Evolutionary conservation across 2,888 invertebrate genomes (phyloP).

Genomic region (Epinotia ramella): DNA sequence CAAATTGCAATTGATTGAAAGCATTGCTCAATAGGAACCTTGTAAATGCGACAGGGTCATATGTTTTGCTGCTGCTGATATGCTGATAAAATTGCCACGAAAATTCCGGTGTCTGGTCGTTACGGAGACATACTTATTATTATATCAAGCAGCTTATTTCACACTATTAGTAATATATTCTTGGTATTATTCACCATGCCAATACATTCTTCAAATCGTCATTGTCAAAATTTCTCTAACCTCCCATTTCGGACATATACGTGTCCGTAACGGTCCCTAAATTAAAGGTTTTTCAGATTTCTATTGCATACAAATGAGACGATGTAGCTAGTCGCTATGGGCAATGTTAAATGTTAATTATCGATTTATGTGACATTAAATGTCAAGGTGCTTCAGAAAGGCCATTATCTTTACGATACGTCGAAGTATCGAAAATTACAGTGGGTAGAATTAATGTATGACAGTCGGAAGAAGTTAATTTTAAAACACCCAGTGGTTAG

Average conservation of each 20-base stretch:
- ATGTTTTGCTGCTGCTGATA: too few species aligned
- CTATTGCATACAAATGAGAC: slow-evolving; percentile 19
- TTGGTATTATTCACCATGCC: too few species aligned
- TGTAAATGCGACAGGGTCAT: too few species aligned
- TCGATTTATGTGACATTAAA: slow-evolving; percentile 15
- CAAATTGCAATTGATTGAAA: too few species aligned
- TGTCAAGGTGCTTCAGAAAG: slow-evolving; percentile 12
- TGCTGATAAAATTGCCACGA: too few species aligned
- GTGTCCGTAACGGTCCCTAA: not conserved
- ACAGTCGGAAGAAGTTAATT: too few species aligned
- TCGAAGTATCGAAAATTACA: not conserved
- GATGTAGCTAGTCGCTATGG: not conserved
- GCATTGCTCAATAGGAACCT: too few species aligned
- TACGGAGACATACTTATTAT: too few species aligned
- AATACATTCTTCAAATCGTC: not conserved
- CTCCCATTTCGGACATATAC: not conserved
- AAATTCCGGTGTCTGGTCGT: too few species aligned
- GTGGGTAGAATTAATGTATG: not conserved
- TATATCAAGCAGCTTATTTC: not conserved
- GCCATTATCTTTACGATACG: not conserved
- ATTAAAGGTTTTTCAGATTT: not conserved
- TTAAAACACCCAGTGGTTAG: too few species aligned
- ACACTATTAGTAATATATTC: not conserved
- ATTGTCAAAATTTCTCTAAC: not conserved
- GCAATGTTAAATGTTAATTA: slow-evolving; percentile 11